phyloP scores from a whole-genome alignment of 2,888 invertebrate species.

The Uloborus plumipes region DNA sequence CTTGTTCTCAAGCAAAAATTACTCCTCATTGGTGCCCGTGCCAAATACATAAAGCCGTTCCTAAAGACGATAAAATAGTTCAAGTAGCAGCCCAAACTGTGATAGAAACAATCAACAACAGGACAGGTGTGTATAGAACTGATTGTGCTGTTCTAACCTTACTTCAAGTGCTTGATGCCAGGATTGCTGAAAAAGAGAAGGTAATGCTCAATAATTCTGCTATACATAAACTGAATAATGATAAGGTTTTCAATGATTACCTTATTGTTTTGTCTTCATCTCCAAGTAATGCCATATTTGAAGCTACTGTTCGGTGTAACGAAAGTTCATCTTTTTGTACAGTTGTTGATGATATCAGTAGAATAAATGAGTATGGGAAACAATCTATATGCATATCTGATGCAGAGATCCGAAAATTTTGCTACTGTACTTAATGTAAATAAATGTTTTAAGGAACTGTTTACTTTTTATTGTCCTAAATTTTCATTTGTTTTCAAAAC shows the following conservation, averaged over 20 bases:
- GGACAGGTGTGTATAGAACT: constrained; percentile 5
- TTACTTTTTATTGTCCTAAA: too few species aligned
- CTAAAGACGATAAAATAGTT: constrained; percentile 23
- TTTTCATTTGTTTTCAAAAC: too few species aligned
- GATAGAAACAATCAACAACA: constrained; percentile 44
- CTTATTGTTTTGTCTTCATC: constrained; percentile 77
- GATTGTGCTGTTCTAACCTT: constrained; percentile 32
- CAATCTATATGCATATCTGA: constrained; percentile 71
- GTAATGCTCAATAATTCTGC: constrained; percentile 2
- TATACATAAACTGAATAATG: not conserved
- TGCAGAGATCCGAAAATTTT: constrained; percentile 70
- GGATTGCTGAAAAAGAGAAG: constrained; percentile 18
- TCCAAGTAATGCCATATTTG: constrained; percentile 83
- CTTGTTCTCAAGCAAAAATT: constrained; percentile 70
- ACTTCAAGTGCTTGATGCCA: constrained; percentile 29
- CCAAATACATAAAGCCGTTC: constrained; percentile 30
- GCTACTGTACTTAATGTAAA: constrained; percentile 69
- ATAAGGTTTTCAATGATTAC: constrained; percentile 72
- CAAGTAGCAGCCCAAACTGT: constrained; percentile 43
- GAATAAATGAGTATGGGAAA: constrained; percentile 72
- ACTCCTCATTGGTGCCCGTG: constrained; percentile 71
- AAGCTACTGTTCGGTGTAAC: constrained; percentile 79
- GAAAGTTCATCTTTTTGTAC: constrained; percentile 46
- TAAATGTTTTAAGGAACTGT: constrained; percentile 43
- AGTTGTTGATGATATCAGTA: constrained; percentile 72